A percentile compares a stretch with the other conserved stretches of the same genome.
Conservation (phyloP, 2,797 vertebrate species). For the Bradypus variegatus region DNA sequence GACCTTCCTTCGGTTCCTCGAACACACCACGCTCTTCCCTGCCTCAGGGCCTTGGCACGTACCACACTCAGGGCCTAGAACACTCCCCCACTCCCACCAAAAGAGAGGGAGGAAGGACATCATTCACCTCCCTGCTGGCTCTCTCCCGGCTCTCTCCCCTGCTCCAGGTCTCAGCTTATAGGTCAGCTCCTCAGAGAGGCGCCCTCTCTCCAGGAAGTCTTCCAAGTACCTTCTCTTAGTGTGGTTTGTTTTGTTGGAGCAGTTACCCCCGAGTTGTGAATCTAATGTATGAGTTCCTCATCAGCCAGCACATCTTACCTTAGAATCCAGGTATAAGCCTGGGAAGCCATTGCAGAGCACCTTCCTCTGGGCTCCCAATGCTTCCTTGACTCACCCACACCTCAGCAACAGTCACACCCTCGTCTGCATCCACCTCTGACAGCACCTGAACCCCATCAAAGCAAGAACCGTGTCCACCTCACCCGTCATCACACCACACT, state of each 20-base stretch:
- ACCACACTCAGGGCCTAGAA: background rate
- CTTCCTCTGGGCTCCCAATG: background rate
- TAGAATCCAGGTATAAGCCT: background rate
- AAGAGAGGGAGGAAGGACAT: background rate
- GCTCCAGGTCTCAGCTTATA: background rate
- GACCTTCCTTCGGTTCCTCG: background rate
- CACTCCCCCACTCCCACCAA: background rate
- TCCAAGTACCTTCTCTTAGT: background rate
- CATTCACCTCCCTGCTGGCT: background rate
- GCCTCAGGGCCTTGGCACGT: background rate
- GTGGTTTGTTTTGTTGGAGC: background rate
- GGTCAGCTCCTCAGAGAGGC: background rate
- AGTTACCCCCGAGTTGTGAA: no score
- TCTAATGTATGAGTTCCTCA: background rate
- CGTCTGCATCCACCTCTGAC: accelerated
- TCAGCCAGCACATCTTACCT: background rate
- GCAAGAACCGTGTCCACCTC: background rate
- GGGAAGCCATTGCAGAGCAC: background rate
- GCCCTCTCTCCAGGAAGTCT: background rate
- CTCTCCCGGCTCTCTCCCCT: background rate
- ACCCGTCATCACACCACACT: accelerated
- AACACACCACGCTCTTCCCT: background rate
- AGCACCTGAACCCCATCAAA: background rate
- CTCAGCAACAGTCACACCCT: background rate
- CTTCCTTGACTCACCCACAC: background rate